Conservation (phyloP, 2,888 invertebrate species). For the Apodemia mormo region DNA sequence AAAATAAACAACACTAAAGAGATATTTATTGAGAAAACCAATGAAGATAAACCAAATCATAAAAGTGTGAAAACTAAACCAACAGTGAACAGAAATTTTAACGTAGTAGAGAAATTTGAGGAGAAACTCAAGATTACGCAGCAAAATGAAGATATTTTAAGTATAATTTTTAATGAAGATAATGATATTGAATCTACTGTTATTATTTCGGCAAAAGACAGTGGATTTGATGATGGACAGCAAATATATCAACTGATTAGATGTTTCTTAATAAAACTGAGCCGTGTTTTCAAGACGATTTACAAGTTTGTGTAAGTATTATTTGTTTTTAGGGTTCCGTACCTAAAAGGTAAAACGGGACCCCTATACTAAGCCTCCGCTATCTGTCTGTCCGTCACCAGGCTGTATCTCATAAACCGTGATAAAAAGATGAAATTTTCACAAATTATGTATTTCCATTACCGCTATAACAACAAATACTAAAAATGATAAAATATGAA, state of each 20-base stretch:
- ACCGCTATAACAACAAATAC: no score
- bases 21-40: constrained; percentile 17
- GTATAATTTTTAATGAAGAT: neutral
- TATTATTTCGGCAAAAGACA: constrained; percentile 38
- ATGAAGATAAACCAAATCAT: neutral
- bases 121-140: neutral
- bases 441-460: no score
- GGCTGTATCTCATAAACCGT: no score
- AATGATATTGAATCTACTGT: constrained; percentile 31
- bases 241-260: constrained; percentile 42
- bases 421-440: no score
- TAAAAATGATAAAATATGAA: no score
- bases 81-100: constrained; percentile 24
- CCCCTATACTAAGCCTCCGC: no score
- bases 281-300: constrained; percentile 43
- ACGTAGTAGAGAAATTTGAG: constrained; percentile 20
- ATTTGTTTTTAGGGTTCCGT: no score
- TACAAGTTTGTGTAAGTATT: constrained; percentile 60
- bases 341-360: no score
- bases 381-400: no score
- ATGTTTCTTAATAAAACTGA: constrained; percentile 47
- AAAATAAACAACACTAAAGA: constrained; percentile 41
- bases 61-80: neutral
- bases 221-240: constrained; percentile 44
- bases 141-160: neutral